Percentiles rank a stretch among this genome's conserved stretches.
phyloP scores from a whole-genome alignment of 2,113 vertebrate genomes.

The Melanerpes aurifrons region DNA sequence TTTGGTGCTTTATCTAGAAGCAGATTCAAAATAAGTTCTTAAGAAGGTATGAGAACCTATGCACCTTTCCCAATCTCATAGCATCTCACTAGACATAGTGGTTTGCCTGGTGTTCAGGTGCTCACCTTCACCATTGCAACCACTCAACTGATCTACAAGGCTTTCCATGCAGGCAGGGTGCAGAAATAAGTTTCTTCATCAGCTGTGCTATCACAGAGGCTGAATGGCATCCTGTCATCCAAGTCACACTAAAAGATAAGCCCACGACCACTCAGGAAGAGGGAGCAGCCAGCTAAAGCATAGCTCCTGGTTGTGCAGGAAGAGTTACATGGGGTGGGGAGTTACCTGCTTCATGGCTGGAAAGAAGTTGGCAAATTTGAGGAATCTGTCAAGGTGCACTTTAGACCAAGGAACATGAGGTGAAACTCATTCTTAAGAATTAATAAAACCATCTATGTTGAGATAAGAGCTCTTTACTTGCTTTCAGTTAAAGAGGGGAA shows the following conservation, averaged over 20 bases:
- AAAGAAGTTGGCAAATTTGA: neutral
- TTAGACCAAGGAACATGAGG: neutral
- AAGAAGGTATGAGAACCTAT: neutral
- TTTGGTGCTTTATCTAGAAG: neutral
- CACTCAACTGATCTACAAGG: neutral
- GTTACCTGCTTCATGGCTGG: neutral
- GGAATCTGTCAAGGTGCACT: neutral
- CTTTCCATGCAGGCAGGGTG: neutral
- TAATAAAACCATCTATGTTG: neutral
- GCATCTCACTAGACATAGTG: fast-evolving
- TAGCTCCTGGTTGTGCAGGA: neutral
- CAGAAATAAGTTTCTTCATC: neutral
- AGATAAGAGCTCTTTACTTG: neutral
- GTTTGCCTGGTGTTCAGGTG: neutral
- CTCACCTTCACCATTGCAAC: neutral
- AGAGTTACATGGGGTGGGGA: neutral
- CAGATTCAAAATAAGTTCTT: neutral
- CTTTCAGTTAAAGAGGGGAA: neutral
- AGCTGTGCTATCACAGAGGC: neutral
- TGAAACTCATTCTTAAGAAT: neutral
- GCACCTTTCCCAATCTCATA: neutral
- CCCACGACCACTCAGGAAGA: neutral
- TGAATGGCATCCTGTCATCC: neutral
- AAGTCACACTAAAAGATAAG: neutral
- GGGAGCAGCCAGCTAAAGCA: neutral